These are phyloP conservation scores for Eurystomus gularis DNA, from an alignment of 2,113 vertebrate genomes.

Conservation along the genomic window DNA sequence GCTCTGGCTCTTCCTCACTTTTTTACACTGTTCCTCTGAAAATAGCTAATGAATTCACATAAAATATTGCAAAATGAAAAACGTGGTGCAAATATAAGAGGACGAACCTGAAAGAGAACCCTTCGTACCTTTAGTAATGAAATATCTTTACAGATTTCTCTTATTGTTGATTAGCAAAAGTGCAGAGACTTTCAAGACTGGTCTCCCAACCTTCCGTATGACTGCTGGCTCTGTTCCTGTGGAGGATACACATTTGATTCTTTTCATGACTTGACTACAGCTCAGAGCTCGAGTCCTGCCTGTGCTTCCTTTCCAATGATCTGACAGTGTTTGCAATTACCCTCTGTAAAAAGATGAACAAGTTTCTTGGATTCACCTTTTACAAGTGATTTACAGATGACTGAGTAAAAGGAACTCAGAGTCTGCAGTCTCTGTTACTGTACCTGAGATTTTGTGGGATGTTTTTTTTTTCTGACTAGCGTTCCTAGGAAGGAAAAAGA, in stretches of 20 bases:
- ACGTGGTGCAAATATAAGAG: neutral
- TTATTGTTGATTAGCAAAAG: neutral
- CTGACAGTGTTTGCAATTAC: neutral
- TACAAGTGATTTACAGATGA: neutral
- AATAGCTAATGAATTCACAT: neutral
- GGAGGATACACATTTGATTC: neutral
- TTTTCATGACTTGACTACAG: neutral
- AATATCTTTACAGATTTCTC: neutral
- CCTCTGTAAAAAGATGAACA: neutral
- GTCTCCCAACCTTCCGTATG: neutral
- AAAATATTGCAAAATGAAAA: neutral
- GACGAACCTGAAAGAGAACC: neutral
- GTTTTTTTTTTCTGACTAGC: neutral
- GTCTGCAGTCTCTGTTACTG: neutral
- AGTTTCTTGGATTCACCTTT: conserved; percentile 2
- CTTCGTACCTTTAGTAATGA: neutral
- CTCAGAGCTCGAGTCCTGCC: neutral
- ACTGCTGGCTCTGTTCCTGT: neutral
- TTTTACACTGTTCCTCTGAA: neutral
- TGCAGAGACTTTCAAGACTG: neutral
- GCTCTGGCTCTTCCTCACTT: neutral
- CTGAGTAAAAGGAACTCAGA: neutral
- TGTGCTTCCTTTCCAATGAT: neutral
- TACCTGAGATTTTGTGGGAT: neutral
- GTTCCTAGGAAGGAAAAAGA: neutral